Base-by-base conservation (phyloP, 2,888 invertebrate species). In the Polyommatus iphigenia region DNA sequence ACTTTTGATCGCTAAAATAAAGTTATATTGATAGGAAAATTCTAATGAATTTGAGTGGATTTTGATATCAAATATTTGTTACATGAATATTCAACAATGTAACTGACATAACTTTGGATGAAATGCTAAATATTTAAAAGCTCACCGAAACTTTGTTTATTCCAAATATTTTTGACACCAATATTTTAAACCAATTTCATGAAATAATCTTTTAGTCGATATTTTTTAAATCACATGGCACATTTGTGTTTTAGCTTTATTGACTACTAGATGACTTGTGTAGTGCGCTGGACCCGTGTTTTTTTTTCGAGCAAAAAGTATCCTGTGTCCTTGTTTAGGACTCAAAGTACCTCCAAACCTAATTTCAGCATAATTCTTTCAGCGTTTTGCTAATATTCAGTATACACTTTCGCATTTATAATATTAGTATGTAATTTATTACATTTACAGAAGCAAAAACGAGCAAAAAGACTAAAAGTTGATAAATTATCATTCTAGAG, bases 81-180 rank as follows among this genome's bases (percentile, higher is more conserved):
- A 75, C 32, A 75, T 75, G 75, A 75, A 75, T 75, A 75, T 54
- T 75, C 75, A 75, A 54, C 50, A 50, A 50, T 41, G 24, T n/a
- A 41, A 41, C 20, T 72, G 72, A 41, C 41, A 72, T 20, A 72
- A 41, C n/a, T 72, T 72, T 72, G 10, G 41, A 41, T 41, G 72
- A 72, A 72, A 72, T 41, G 20, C 41, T 41, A 72, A 72, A 41
- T 72, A 41, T 72, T 72, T n/a, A 71, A 72, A 36, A 72, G 41
- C 10, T 8, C n/a, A 41, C 36, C 41, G 10, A n/a, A 72, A 41
- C 41, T 41, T 72, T 36, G 20, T 72, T 41, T 41, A 41, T 72
- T 10, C n/a, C 20, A 20, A 72, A 36, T n/a, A 72, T 41, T 41
- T 41, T 71, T 3, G n/a, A 7, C 2, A 67, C 5, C 59, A 59